Evolutionary conservation across 1,140 invertebrate species (phyloP).

Genomic region (Pseudomyrmex gracilis): DNA sequence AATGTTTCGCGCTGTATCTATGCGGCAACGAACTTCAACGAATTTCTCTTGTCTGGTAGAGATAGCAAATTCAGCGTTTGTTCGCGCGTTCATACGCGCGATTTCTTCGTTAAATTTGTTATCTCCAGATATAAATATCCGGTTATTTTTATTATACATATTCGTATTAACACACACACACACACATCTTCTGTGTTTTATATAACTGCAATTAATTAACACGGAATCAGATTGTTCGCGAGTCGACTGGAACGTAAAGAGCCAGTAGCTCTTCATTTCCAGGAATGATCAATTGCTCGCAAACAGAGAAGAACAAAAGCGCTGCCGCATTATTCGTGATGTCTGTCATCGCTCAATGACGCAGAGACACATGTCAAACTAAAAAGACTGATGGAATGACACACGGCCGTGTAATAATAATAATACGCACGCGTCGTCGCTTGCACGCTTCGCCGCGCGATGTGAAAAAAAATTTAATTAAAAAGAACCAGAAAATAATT

Average conservation of each 20-base stretch:
- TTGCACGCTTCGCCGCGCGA: no score
- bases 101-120: no score
- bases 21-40: not conserved
- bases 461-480: no score
- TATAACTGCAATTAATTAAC: not conserved
- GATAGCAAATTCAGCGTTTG: no score
- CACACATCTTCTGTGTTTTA: not conserved
- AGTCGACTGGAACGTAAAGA: not conserved
- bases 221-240: not conserved
- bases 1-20: not conserved
- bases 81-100: no score
- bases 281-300: not conserved
- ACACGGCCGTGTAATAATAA: no score
- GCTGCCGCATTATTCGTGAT: not conserved
- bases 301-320: constrained; percentile 15
- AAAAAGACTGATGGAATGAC: not conserved
- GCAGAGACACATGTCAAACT: not conserved
- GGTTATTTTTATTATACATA: no score
- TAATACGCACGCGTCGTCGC: no score
- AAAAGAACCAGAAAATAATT: no score
- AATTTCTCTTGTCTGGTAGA: not conserved
- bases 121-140: no score
- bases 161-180: no score
- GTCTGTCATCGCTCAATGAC: constrained; percentile 2
- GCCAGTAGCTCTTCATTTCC: not conserved